Evolutionary conservation across 92 coral and sea anemone genomes (phyloP).

Genomic region (Blastomussa wellsi): DNA sequence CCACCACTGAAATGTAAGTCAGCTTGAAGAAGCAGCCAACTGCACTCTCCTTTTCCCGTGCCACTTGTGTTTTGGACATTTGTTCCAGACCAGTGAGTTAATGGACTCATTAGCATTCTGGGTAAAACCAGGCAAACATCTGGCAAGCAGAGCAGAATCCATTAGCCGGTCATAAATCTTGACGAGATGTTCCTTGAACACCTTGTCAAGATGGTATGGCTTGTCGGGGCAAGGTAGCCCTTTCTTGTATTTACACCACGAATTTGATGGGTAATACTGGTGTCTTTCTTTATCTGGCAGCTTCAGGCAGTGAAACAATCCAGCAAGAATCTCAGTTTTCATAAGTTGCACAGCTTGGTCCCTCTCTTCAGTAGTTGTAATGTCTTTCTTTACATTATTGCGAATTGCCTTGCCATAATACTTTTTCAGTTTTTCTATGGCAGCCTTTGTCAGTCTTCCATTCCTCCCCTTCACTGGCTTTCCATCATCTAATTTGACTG

Average conservation of each 20-base stretch:
- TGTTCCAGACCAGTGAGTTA: slow-evolving; percentile 38
- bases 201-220: slow-evolving; percentile 21
- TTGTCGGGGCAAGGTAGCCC: slow-evolving; percentile 17
- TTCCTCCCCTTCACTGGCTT: slow-evolving; percentile 38
- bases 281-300: slow-evolving; percentile 36
- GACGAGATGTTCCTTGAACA: slow-evolving; percentile 1
- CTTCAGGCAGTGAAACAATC: slow-evolving; percentile 32
- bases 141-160: slow-evolving; percentile 23
- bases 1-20: slow-evolving; percentile 36
- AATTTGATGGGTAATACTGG: slow-evolving; percentile 33
- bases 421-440: slow-evolving; percentile 49
- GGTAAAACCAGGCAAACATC: slow-evolving; percentile 33
- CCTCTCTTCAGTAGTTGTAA: neutral
- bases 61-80: slow-evolving; percentile 50
- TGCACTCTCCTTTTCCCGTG: slow-evolving; percentile 24
- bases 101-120: slow-evolving; percentile 52
- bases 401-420: slow-evolving; percentile 59
- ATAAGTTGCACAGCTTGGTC: slow-evolving; percentile 26
- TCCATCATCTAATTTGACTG: slow-evolving; percentile 53
- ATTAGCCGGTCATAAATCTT: slow-evolving; percentile 18
- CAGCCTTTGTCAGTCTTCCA: slow-evolving; percentile 41
- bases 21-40: slow-evolving; percentile 26
- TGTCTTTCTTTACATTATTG: slow-evolving; percentile 42
- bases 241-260: slow-evolving; percentile 32
- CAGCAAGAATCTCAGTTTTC: slow-evolving; percentile 35